These are phyloP conservation scores for Lanistes nyassanus DNA, from an alignment of 1,140 invertebrate genomes.

Conservation along the genomic window DNA sequence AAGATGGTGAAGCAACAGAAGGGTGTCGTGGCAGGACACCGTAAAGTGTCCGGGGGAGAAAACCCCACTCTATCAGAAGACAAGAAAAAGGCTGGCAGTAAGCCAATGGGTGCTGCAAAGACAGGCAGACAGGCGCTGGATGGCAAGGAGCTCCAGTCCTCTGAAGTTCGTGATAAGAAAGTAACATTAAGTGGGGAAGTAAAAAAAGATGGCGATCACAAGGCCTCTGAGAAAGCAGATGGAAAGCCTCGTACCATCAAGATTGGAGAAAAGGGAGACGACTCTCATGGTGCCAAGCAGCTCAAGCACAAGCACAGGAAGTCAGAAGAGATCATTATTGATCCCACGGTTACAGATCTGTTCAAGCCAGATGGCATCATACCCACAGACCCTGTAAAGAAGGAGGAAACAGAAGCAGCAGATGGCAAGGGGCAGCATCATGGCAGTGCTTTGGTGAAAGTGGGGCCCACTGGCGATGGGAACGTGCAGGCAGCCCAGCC, in stretches of 20 bases:
- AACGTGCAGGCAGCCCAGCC: not conserved
- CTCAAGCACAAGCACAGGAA: slow-evolving; percentile 30
- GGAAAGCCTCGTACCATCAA: slow-evolving; percentile 14
- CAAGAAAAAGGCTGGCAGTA: slow-evolving; percentile 12
- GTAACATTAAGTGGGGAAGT: not conserved
- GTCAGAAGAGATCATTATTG: slow-evolving; percentile 32
- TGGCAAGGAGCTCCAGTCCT: not conserved
- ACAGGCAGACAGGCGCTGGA: not conserved
- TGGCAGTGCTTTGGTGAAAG: not conserved
- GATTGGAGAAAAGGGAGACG: slow-evolving; percentile 17
- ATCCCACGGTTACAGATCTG: slow-evolving; percentile 40
- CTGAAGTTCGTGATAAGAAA: slow-evolving; percentile 2
- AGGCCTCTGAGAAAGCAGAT: not conserved
- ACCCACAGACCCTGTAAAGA: slow-evolving; percentile 32
- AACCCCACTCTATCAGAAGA: not conserved
- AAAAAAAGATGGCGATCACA: not conserved
- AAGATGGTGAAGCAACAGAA: slow-evolving; percentile 23
- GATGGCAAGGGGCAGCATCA: not conserved
- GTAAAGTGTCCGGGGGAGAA: not conserved
- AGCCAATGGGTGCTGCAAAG: not conserved
- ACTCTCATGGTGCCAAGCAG: not conserved
- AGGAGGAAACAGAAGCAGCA: slow-evolving; percentile 8
- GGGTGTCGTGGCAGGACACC: not conserved
- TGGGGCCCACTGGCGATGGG: not conserved
- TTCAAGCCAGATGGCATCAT: slow-evolving; percentile 46